Conservation (phyloP, 1,140 invertebrate species). For the Heterodera carotae region DNA sequence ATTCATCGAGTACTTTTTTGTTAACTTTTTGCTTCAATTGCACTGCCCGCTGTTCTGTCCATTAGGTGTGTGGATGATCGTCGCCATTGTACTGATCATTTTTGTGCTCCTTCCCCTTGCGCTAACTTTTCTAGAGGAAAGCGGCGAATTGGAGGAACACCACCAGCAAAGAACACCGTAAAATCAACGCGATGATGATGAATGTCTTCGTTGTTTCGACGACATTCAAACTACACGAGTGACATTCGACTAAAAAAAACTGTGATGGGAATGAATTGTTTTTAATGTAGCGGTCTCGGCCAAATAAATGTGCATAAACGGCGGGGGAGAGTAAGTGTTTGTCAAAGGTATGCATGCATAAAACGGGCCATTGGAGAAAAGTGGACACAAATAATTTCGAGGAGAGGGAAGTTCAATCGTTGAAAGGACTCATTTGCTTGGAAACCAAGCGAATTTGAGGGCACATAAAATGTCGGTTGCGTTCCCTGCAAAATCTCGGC, state of each 20-base stretch:
- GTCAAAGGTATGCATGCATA: neutral
- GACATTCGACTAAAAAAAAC: neutral
- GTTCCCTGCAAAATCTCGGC: no score
- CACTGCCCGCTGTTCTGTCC: neutral
- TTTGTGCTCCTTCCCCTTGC: constrained; percentile 42
- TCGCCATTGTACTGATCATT: constrained; percentile 35
- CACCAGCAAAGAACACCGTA: constrained; percentile 28
- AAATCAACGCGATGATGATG: constrained; percentile 2
- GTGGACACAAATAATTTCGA: no score
- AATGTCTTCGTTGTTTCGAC: neutral
- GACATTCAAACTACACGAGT: neutral
- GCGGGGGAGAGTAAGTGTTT: neutral
- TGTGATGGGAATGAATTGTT: neutral
- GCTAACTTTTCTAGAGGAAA: constrained; percentile 43
- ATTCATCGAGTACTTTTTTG: constrained; percentile 32
- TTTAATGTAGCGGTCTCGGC: neutral
- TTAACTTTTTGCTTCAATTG: constrained; percentile 13
- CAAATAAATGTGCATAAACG: constrained; percentile 3
- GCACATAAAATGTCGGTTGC: no score
- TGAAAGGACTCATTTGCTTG: no score
- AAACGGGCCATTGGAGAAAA: no score
- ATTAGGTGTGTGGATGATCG: constrained; percentile 39
- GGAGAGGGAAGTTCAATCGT: no score
- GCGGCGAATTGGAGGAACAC: constrained; percentile 41
- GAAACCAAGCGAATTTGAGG: no score